These are phyloP conservation scores for Criorhina ranunculi DNA, from an alignment of 2,888 invertebrate genomes.

Conservation along the genomic window DNA sequence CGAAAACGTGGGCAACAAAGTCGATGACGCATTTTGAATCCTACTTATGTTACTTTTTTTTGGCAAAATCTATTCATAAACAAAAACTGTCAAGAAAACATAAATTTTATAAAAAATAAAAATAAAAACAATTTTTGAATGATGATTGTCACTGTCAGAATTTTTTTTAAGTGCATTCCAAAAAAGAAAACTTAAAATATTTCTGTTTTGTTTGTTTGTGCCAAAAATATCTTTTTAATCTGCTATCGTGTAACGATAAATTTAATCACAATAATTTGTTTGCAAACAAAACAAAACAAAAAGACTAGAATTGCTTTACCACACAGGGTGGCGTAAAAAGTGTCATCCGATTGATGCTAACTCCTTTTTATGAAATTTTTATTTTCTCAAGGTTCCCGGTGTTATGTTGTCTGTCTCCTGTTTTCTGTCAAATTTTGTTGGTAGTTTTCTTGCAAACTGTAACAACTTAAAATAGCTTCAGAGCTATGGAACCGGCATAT, in stretches of 20 bases:
- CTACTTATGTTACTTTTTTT: slow-evolving; percentile 20
- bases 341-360: no score
- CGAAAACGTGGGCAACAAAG: neutral
- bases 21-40: slow-evolving; percentile 35
- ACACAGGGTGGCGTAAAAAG: no score
- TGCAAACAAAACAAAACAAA: no score
- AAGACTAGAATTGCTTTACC: no score
- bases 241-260: neutral
- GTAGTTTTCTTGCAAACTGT: no score
- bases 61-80: slow-evolving; percentile 19
- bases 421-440: no score
- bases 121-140: neutral
- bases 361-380: no score
- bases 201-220: neutral
- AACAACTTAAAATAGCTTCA: no score
- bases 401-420: no score
- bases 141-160: neutral
- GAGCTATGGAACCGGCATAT: no score
- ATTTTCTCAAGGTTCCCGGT: no score
- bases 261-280: neutral
- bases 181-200: neutral
- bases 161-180: slow-evolving; percentile 5
- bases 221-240: neutral
- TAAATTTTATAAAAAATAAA: neutral
- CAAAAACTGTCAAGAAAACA: neutral